A percentile compares a stretch with the other conserved stretches of the same genome.
Evolutionary conservation across 2,888 invertebrate genomes (phyloP).

Genomic region (Pristionchus japonicus): DNA sequence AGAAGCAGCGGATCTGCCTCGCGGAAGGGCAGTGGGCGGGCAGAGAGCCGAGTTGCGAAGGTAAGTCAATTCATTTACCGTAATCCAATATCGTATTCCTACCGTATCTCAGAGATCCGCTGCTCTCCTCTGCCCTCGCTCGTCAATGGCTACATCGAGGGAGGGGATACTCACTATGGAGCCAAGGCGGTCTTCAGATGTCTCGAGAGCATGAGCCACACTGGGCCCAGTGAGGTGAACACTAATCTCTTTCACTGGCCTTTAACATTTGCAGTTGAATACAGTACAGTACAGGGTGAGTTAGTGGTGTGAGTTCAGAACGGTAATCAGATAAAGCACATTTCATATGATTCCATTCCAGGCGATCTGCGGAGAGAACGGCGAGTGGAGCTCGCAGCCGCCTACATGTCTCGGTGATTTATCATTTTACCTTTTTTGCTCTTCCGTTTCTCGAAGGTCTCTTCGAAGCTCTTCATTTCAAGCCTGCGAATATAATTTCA

Average conservation of each 20-base stretch:
- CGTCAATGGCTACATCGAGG: constrained; percentile 91
- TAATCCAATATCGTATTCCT: neutral
- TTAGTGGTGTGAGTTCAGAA: too few species aligned
- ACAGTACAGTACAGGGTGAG: too few species aligned
- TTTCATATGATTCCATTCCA: too few species aligned
- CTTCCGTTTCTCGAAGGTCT: too few species aligned
- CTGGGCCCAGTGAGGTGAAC: constrained; percentile 75
- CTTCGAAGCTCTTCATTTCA: neutral
- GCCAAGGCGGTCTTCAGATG: constrained; percentile 82
- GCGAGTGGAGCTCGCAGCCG: constrained; percentile 92
- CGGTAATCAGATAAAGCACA: too few species aligned
- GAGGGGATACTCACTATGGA: constrained; percentile 87
- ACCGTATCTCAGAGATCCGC: constrained; percentile 86
- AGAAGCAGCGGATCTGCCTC: constrained; percentile 90
- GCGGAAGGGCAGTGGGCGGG: constrained; percentile 96
- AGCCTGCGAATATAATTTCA: too few species aligned
- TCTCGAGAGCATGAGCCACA: constrained; percentile 81
- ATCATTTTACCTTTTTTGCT: too few species aligned
- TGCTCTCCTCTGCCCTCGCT: constrained; percentile 93
- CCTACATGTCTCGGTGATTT: constrained; percentile 88
- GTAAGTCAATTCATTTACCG: constrained; percentile 75
- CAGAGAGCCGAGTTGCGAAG: constrained; percentile 90
- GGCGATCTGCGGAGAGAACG: constrained; percentile 90
- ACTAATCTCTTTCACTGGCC: too few species aligned
- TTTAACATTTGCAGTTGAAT: too few species aligned